phyloP scores from a whole-genome alignment of 2,888 invertebrate genomes.

The Liodrosophila aerea region DNA sequence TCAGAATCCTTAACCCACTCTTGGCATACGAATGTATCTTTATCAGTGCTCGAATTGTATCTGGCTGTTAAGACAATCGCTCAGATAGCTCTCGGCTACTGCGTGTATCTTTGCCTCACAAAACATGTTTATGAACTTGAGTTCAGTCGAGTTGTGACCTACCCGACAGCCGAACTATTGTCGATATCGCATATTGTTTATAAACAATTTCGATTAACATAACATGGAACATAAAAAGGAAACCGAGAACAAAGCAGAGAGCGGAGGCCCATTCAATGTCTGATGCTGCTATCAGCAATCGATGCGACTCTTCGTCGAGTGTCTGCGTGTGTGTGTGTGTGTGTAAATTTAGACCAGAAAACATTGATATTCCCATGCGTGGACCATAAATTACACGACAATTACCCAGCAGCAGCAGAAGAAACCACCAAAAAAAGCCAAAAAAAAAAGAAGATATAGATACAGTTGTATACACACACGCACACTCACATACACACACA shows the following conservation, averaged over 20 bases:
- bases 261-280: not conserved
- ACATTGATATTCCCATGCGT: slow-evolving; percentile 76
- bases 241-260: not conserved
- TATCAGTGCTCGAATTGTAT: too few species aligned
- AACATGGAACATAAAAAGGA: slow-evolving; percentile 5
- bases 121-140: slow-evolving; percentile 4
- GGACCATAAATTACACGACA: slow-evolving; percentile 72
- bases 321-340: slow-evolving; percentile 1
- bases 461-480: slow-evolving; percentile 10
- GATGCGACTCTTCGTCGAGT: too few species aligned
- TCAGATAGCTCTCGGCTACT: too few species aligned
- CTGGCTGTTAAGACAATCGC: too few species aligned
- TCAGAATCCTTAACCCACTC: too few species aligned
- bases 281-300: slow-evolving; percentile 15
- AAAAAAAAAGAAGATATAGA: not conserved
- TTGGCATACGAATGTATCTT: too few species aligned
- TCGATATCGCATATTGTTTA: slow-evolving; percentile 39
- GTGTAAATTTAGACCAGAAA: slow-evolving; percentile 56
- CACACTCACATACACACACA: slow-evolving; percentile 18
- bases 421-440: slow-evolving; percentile 29
- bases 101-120: too few species aligned
- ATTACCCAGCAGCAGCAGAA: slow-evolving; percentile 60
- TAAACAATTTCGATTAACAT: slow-evolving; percentile 46
- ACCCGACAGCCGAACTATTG: slow-evolving; percentile 15
- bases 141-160: slow-evolving; percentile 28